phyloP scores from a whole-genome alignment of 2,888 invertebrate species.

The Frankliniella fusca region DNA sequence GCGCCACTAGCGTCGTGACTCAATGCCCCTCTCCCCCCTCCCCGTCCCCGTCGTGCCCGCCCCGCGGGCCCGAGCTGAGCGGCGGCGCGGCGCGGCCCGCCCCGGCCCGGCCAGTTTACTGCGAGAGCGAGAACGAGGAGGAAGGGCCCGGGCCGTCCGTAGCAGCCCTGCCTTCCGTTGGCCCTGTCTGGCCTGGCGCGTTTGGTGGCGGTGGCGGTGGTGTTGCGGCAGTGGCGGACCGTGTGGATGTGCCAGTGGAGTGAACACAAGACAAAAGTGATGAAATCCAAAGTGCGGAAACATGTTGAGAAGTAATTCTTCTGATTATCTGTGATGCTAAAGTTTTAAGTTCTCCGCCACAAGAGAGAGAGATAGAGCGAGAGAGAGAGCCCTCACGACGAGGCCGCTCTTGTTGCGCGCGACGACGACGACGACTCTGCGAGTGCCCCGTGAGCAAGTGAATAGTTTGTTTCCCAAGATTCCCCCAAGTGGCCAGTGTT shows the following conservation, averaged over 20 bases:
- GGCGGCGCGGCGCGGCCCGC: background rate
- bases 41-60: background rate
- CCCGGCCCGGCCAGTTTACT: background rate
- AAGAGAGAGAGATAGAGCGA: background rate
- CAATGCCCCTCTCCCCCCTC: conserved; percentile 2
- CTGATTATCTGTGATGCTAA: no score
- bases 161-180: conserved; percentile 1
- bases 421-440: background rate
- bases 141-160: background rate
- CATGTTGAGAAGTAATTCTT: no score
- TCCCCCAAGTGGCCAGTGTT: background rate
- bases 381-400: no score
- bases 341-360: no score
- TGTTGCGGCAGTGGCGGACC: background rate
- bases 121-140: background rate
- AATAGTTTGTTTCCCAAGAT: background rate
- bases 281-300: background rate
- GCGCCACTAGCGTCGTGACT: conserved; percentile 12
- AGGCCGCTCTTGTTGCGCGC: no score
- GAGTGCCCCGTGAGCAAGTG: background rate
- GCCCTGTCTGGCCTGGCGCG: background rate
- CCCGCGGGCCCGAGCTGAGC: background rate
- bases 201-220: conserved; percentile 7
- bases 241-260: background rate
- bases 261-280: conserved; percentile 7